Conservation (phyloP, 2,797 vertebrate genomes). For the Typhlichthys eigenmanni region DNA sequence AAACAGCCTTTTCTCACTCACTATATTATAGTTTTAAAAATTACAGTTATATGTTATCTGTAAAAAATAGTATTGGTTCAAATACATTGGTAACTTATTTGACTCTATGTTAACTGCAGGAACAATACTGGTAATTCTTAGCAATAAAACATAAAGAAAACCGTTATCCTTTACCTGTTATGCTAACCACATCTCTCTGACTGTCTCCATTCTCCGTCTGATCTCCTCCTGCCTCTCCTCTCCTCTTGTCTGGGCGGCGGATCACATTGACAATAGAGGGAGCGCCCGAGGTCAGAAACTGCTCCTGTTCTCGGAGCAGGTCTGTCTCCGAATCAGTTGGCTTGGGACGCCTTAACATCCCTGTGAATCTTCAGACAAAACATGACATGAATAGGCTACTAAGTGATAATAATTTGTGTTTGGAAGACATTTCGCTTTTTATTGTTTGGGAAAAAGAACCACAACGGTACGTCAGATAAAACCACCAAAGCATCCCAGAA, state of each 20-base stretch:
- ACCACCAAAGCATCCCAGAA: no score
- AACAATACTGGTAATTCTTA: neutral
- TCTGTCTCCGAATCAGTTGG: slow-evolving; percentile 91
- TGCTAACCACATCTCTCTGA: slow-evolving; percentile 85
- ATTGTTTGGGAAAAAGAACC: no score
- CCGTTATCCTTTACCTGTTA: slow-evolving; percentile 76
- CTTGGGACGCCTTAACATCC: slow-evolving; percentile 90
- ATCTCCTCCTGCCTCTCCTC: slow-evolving; percentile 64
- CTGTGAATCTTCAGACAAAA: slow-evolving; percentile 21
- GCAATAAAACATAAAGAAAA: neutral
- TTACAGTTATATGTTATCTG: neutral
- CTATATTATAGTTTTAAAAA: neutral
- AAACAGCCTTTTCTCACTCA: neutral
- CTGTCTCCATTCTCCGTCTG: slow-evolving; percentile 26
- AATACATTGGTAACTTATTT: no score
- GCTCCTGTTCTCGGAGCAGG: slow-evolving; percentile 86
- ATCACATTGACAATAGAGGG: slow-evolving; percentile 82
- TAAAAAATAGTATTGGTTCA: no score
- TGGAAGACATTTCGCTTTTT: no score
- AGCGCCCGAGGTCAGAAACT: slow-evolving; percentile 83
- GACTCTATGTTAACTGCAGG: no score
- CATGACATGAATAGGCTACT: no score
- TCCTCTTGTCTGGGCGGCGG: slow-evolving; percentile 87
- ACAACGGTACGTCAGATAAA: no score
- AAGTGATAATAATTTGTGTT: no score